Evolutionary conservation across 37 sponge, comb jelly and placozoan species (phyloP).

Genomic region (Lycopodina hypogea): DNA sequence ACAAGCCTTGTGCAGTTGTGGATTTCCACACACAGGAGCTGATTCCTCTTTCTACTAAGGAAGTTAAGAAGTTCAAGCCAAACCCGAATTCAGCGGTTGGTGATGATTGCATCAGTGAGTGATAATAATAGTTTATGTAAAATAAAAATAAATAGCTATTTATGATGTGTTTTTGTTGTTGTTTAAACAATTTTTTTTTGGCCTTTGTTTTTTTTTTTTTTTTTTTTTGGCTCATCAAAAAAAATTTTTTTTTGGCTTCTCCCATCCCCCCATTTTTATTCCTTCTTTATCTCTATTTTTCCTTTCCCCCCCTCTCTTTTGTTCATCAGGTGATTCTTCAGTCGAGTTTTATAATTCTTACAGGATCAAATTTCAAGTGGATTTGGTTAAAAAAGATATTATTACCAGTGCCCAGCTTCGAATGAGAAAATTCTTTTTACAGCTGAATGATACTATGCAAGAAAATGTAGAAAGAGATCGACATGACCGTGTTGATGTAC

Average conservation of each 20-base stretch:
- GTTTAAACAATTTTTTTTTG: too few relatives aligned
- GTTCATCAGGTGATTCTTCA: not conserved
- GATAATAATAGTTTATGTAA: not conserved
- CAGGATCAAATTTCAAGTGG: slow-evolving; percentile 23
- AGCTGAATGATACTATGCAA: not conserved
- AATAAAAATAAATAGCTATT: too few relatives aligned
- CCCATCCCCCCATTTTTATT: too few relatives aligned
- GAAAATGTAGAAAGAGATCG: not conserved
- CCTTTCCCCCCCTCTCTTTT: not conserved
- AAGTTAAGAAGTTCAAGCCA: not conserved
- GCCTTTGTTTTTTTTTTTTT: too few relatives aligned
- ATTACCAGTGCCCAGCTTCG: slow-evolving; percentile 22
- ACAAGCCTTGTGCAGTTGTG: slow-evolving; percentile 7
- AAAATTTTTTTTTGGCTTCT: too few relatives aligned
- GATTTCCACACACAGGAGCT: slow-evolving; percentile 1
- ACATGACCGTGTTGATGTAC: slow-evolving; percentile 7
- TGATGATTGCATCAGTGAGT: not conserved
- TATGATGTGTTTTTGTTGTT: too few relatives aligned
- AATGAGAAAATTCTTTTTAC: slow-evolving; percentile 6
- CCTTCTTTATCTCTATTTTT: too few relatives aligned
- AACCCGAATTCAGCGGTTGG: not conserved
- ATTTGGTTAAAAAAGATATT: slow-evolving; percentile 2
- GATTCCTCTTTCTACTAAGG: not conserved
- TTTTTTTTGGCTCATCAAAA: too few relatives aligned
- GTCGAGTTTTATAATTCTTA: not conserved